Evolutionary conservation across 2,113 vertebrate genomes (phyloP).

Genomic region (Urocitellus parryii): DNA sequence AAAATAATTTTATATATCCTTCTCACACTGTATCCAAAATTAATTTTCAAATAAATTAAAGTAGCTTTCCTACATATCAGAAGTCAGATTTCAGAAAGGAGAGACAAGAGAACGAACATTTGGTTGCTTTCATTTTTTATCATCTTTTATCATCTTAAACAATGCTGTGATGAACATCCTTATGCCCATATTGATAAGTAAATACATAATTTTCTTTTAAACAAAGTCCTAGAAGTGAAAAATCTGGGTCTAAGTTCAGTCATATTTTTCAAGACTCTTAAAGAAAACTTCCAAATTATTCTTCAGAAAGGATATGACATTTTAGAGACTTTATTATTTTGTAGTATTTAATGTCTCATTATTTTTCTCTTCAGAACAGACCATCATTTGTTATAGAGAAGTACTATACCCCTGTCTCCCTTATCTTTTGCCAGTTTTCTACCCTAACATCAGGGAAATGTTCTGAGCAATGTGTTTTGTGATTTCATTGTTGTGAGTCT

Average conservation of each 20-base stretch:
- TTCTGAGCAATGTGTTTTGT: neutral
- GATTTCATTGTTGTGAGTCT: neutral
- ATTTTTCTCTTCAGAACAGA: neutral
- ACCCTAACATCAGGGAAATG: neutral
- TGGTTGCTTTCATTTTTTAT: neutral
- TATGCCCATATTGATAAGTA: neutral
- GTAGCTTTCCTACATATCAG: too few species aligned
- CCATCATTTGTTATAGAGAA: neutral
- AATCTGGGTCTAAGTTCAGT: neutral
- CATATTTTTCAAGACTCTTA: neutral
- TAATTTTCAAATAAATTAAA: neutral
- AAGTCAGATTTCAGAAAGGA: neutral
- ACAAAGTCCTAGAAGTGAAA: neutral
- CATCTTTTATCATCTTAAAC: neutral
- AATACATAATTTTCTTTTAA: neutral
- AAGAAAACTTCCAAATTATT: neutral
- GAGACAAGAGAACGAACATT: neutral
- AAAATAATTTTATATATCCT: neutral
- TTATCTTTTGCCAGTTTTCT: neutral
- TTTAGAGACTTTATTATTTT: neutral
- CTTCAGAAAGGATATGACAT: neutral
- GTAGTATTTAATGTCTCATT: neutral
- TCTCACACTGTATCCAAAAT: neutral
- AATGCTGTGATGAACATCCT: neutral
- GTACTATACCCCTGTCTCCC: neutral